Base-by-base conservation (phyloP, 1,140 invertebrate species). In the Anoplolepis gracilipes region DNA sequence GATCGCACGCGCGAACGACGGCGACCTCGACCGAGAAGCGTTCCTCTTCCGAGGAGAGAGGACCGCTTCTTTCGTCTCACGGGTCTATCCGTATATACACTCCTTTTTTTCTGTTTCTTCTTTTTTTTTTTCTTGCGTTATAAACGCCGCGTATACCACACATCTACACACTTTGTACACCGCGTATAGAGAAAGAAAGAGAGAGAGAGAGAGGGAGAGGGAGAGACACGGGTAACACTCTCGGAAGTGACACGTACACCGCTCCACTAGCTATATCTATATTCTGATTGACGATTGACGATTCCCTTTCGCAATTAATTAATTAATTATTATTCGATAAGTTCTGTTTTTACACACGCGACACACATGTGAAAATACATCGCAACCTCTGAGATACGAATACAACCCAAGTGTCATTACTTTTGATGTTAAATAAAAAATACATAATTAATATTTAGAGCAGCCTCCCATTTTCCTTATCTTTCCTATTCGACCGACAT, bases 391-490 rank as follows among this genome's bases (percentile, higher is more conserved):
- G 46, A 49, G 65, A 81, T 93, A 93, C 89, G 90, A 93, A 92
- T 94, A 92, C 93, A 94, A 93, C 93, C 93, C 93, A 94, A 94
- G 93, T 94, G 93, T 94, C 93, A 94, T 94, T 94, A 94, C 93
- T 94, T 94, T 94, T 94, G 93, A 94, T 94, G 93, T 94, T 94
- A 94, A 94, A 94, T 94, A 94, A 94, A 94, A 94, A 94, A 94
- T 94, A 94, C 92, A 93, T 94, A 93, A 94, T 94, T 94, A 93
- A 93, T 49, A 49, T 49, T 19, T 93, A 93, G 88, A 87, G 72
- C 65, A 57, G 62, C 67, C 59, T 88, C 25, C 53, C n/a, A 72
- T 89, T 89, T 62, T 75, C 64, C 84, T 86, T 64, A 36, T 36
- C 42, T 79, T 79, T 79, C 53, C 87, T 72, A 49, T 79, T 69